These are phyloP conservation scores for Lepus americanus DNA, from an alignment of 2,113 vertebrate genomes.

Conservation along the genomic window DNA sequence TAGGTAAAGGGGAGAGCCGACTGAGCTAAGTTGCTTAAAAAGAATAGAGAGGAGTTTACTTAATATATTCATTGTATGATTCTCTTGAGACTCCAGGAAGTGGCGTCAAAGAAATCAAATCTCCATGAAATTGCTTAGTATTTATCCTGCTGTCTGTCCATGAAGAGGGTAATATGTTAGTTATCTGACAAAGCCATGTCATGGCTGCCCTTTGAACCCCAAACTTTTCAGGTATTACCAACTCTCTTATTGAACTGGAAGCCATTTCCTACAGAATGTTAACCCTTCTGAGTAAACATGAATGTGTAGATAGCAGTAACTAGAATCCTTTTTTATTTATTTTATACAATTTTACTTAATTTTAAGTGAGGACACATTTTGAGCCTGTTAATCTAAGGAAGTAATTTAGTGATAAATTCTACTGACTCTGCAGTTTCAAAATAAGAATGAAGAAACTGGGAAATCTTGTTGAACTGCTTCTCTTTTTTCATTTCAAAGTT, in stretches of 20 bases:
- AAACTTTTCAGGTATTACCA: not conserved
- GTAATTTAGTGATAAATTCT: not conserved
- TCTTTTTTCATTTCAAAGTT: constrained; percentile 27
- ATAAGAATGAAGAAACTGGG: not conserved
- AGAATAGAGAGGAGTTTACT: not conserved
- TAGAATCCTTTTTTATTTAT: constrained; percentile 16
- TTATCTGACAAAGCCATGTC: not conserved
- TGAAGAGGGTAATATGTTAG: not conserved
- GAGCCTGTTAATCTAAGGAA: not conserved
- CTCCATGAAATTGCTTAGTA: not conserved
- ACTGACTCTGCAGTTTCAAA: not conserved
- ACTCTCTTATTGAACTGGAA: not conserved
- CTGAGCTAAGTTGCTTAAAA: not conserved
- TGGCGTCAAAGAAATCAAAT: not conserved
- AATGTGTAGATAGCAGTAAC: not conserved
- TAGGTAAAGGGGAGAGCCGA: not conserved
- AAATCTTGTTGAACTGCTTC: not conserved
- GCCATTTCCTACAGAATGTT: not conserved
- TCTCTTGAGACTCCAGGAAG: not conserved
- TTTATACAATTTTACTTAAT: not conserved
- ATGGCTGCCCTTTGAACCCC: not conserved
- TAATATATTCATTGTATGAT: not conserved
- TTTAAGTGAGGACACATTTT: not conserved
- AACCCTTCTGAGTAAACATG: not conserved
- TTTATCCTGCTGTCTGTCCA: not conserved